Percentiles rank a stretch among this genome's conserved stretches.
Conservation (phyloP, 2,113 vertebrate species). For the Pseudolaguvia tuberculata region DNA sequence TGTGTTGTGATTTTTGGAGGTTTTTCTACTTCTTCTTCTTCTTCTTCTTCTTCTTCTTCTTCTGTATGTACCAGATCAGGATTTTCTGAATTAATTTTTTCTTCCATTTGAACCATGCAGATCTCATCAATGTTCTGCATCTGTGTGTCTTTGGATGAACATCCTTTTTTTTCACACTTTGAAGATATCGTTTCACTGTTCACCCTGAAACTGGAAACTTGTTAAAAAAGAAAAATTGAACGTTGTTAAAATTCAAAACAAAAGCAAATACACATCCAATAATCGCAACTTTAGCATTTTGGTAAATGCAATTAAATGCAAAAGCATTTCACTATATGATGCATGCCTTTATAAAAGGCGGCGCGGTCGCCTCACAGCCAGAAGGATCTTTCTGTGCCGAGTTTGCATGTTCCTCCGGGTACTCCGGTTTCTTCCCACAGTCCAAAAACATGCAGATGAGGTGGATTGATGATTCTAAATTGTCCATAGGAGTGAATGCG, state of each 20-base stretch:
- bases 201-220: constrained; percentile 6
- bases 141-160: background rate
- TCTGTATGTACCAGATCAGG: background rate
- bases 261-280: background rate
- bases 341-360: too few species aligned
- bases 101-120: background rate
- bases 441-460: too few species aligned
- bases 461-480: too few species aligned
- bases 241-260: background rate
- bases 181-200: background rate
- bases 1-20: background rate
- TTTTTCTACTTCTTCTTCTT: background rate
- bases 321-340: too few species aligned
- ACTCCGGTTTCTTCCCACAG: too few species aligned
- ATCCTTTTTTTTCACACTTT: background rate
- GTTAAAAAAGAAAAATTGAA: background rate
- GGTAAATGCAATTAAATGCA: too few species aligned
- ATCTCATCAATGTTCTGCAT: background rate
- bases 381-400: too few species aligned
- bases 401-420: too few species aligned
- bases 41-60: background rate
- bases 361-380: too few species aligned
- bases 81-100: background rate
- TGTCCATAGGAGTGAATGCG: too few species aligned
- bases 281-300: background rate